Conservation (phyloP, 2,888 invertebrate genomes). For the Chydorus sphaericus region DNA sequence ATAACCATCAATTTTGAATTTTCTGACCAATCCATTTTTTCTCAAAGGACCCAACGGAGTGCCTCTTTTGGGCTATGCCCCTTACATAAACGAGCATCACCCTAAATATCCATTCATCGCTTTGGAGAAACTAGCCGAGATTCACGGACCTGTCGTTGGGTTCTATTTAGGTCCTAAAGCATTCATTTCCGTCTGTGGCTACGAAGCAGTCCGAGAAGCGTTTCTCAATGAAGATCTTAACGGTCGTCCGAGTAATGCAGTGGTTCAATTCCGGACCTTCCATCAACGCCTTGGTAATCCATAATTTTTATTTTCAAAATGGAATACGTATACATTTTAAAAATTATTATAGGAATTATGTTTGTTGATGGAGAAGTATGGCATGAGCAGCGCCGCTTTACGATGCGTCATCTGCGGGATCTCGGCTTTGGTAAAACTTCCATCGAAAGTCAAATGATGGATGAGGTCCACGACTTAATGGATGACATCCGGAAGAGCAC, state of each 20-base stretch:
- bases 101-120: slow-evolving; percentile 15
- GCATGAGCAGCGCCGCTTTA: slow-evolving; percentile 12
- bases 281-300: too few species aligned
- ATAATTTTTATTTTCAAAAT: too few species aligned
- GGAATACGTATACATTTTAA: too few species aligned
- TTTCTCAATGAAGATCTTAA: slow-evolving; percentile 19
- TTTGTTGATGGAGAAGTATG: slow-evolving; percentile 10
- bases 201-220: slow-evolving; percentile 18
- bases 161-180: slow-evolving; percentile 16
- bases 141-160: slow-evolving; percentile 20
- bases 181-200: slow-evolving; percentile 17
- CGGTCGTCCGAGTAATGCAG: too few species aligned
- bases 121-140: slow-evolving; percentile 16
- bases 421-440: slow-evolving; percentile 10
- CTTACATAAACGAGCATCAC: slow-evolving; percentile 14
- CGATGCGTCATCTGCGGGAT: slow-evolving; percentile 9
- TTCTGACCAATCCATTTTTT: neutral
- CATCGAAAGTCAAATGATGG: slow-evolving; percentile 1
- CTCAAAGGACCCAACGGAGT: slow-evolving; percentile 20
- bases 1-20: too few species aligned
- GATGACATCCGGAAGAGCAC: neutral
- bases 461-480: slow-evolving; percentile 6
- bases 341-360: slow-evolving; percentile 7
- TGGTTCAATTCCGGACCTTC: too few species aligned
- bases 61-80: slow-evolving; percentile 20